Percentiles rank a stretch among this genome's conserved stretches.
phyloP scores from a whole-genome alignment of 37 sponge, comb jelly and placozoan genomes.

The Ephydatia muelleri region DNA sequence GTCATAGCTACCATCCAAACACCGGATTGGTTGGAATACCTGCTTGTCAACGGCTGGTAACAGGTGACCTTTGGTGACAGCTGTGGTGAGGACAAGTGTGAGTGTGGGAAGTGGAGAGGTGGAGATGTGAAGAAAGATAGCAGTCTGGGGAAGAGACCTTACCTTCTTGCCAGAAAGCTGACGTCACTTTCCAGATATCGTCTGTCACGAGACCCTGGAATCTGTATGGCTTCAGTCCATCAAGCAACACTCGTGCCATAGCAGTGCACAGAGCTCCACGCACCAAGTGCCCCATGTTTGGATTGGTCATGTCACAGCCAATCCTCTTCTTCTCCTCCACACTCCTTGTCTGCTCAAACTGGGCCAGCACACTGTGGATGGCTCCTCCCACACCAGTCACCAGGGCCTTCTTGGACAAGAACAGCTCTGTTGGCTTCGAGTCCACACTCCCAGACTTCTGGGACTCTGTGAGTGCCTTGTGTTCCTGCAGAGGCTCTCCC shows the following conservation, averaged over 20 bases:
- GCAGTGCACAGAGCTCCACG: constrained; percentile 67
- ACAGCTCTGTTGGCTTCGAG: too few relatives aligned
- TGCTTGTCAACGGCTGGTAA: constrained; percentile 27
- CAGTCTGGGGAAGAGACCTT: background rate
- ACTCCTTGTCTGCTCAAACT: constrained; percentile 21
- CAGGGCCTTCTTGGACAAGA: constrained; percentile 4
- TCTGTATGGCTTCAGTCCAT: constrained; percentile 65
- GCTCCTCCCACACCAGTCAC: constrained; percentile 54
- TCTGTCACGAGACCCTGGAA: constrained; percentile 63
- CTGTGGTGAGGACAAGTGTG: background rate
- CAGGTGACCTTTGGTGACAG: background rate
- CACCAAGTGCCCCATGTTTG: constrained; percentile 63
- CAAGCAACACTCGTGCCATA: constrained; percentile 56
- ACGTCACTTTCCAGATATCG: constrained; percentile 73
- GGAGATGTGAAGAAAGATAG: background rate
- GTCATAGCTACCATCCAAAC: constrained; percentile 28
- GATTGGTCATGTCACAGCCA: constrained; percentile 62
- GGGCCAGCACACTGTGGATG: constrained; percentile 41
- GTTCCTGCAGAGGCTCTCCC: too few relatives aligned
- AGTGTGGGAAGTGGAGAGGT: background rate
- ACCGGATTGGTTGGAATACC: constrained; percentile 47
- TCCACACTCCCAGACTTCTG: too few relatives aligned
- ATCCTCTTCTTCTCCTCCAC: constrained; percentile 45
- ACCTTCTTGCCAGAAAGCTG: constrained; percentile 69
- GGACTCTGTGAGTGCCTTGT: too few relatives aligned